Evolutionary conservation across 2,888 invertebrate species (phyloP), one percentile per base, ranked within the genome.

Genomic region (Pinctada fucata): DNA sequence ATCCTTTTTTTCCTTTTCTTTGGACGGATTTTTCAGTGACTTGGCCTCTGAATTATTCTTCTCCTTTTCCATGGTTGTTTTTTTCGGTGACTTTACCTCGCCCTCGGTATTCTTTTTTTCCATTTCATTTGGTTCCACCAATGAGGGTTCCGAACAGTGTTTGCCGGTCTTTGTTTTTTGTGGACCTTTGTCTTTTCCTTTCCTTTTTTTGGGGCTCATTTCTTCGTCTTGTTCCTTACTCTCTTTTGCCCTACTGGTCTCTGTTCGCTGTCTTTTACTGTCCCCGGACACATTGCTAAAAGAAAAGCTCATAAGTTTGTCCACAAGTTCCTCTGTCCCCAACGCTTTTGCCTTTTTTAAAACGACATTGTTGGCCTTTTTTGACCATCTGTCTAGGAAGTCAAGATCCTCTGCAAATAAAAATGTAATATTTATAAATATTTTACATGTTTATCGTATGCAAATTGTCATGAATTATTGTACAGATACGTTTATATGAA

Each of bases 221-320:
- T 68, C 68, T 47, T 48, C 48, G 50, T 68, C 68, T n/a, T 68
- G 68, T n/a, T 49, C 50, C n/a, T 68, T 68, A 45, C 68, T 68
- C 48, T 68, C 68, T n/a, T 68, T 68, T 6, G 68, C 48, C 50
- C 68, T 68, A 4, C 48, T n/a, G 10, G 68, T 68, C 48, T 68
- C 68, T 2, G 50, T 68, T 47, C 68, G 10, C n/a, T 68, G 16
- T 66, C 66, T 66, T 66, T 66, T 66, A 45, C 3, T 13, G 45
- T 45, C 45, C 3, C 66, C 45, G 5, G 66, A 66, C 10, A 45
- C 66, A 45, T 66, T 45, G 3, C 45, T 66, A 45, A 66, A 66
- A n/a, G n/a, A n/a, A 45, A 66, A 66, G 6, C 45, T n/a, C 3
- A 3, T 16, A 66, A 66, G 2, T 16, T 68, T 49, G 2, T 48